Evolutionary conservation across 2,888 invertebrate species (phyloP), one percentile per base, ranked within the genome.

Genomic region (Drosophila flavopinicola): DNA sequence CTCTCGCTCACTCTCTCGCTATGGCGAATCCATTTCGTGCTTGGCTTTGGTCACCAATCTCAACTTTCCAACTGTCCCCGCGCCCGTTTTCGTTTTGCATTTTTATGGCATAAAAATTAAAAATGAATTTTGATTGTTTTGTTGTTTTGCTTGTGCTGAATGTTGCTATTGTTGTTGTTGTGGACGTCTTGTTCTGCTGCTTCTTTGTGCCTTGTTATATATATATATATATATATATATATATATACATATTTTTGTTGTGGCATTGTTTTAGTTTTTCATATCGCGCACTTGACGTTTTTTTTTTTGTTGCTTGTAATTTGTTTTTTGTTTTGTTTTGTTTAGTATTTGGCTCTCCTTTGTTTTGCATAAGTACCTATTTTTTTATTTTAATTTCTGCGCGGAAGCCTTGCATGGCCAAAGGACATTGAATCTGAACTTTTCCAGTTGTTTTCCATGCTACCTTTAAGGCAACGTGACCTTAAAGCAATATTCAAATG

Each of bases 21-120:
- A 41, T 20, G 2, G 45, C 51, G 38, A 17, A 38, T 49, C 51
- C 15, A 58, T 59, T 84, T 69, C 82, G 82, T 79, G 78, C 66
- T 49, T 47, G 47, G 58, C 66, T 61, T 59, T 54, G 72, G 69
- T 78, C 66, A 75, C 77, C 79, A 74, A 72, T 84, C 61, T 17
- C 1, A 42, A 27, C 30, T 53, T 38, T 27, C 17, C 42, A 9
- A 32, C 30, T 24, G 24, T 41, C 32, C 37, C 42, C 15, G 10
- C 52, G 30, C 38, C 54, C 37, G 70, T 75, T 82, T 72, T 82
- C 85, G 76, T 87, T 87, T 87, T 87, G 88, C 85, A 88, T 87
- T 87, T 87, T 88, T 85, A 88, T 88, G 77, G 80, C 73, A 83
- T 84, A 75, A 85, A 88, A 80, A 79, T 85, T 84, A 82, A 84